Evolutionary conservation across 2,113 vertebrate genomes (phyloP).

Genomic region (Varanus komodoensis): DNA sequence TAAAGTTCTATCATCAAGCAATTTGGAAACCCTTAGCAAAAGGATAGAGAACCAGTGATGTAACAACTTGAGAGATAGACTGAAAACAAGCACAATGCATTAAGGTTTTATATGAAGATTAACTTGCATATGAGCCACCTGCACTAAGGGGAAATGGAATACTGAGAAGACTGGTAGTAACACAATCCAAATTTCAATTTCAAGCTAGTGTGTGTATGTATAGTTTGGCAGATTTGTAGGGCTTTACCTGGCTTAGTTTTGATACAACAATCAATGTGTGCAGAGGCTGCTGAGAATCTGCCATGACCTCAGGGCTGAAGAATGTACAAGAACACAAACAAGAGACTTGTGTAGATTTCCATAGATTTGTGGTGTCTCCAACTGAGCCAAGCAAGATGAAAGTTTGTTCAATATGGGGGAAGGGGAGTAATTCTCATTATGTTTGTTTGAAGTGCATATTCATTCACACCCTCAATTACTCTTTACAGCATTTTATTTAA

Average conservation of each 20-base stretch:
- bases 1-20: background rate
- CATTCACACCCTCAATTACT: too few relatives aligned
- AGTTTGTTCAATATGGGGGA: background rate
- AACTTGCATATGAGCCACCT: background rate
- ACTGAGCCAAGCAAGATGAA: background rate
- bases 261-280: background rate
- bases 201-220: background rate
- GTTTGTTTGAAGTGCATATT: background rate
- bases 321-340: background rate
- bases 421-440: background rate
- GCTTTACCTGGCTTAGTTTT: slow-evolving; percentile 12
- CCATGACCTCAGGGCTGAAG: background rate
- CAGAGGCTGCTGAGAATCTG: background rate
- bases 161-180: background rate
- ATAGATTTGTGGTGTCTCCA: background rate
- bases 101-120: slow-evolving; percentile 1
- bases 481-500: too few relatives aligned
- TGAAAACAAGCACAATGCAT: background rate
- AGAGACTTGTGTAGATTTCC: background rate
- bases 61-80: background rate
- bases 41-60: background rate
- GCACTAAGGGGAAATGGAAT: background rate
- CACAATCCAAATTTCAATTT: background rate
- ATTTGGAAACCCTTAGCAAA: background rate
- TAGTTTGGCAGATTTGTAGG: background rate